Evolutionary conservation across 2,113 vertebrate species (phyloP).

Genomic region (Halichoeres trimaculatus): DNA sequence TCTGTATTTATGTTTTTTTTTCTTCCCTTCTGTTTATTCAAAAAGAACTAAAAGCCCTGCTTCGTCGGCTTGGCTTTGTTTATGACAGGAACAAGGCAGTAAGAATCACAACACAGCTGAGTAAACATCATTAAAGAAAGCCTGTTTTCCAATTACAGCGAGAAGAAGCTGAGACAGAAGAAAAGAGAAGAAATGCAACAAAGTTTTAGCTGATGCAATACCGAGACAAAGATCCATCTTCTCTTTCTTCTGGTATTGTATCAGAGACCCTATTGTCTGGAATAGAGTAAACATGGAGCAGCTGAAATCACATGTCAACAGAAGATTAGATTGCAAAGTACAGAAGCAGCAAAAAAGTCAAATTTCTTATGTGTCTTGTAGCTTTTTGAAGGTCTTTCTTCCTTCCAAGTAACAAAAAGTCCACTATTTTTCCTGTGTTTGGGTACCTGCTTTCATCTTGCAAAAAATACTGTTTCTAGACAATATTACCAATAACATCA

Average conservation of each 20-base stretch:
- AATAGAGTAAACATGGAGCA: slow-evolving; percentile 16
- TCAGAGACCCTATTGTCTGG: not conserved
- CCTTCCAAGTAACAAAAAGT: not conserved
- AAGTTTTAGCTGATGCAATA: slow-evolving; percentile 14
- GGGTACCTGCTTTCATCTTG: not conserved
- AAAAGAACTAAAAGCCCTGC: slow-evolving; percentile 3
- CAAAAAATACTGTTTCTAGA: slow-evolving; percentile 3
- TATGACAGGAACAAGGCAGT: slow-evolving; percentile 12
- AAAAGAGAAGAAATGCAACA: not conserved
- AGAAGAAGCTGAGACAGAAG: not conserved
- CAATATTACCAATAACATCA: slow-evolving; percentile 14
- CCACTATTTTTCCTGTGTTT: not conserved
- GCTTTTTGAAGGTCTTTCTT: not conserved
- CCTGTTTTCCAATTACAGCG: slow-evolving; percentile 17
- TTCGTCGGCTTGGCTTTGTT: slow-evolving; percentile 3
- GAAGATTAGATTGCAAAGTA: slow-evolving; percentile 9
- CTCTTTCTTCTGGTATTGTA: not conserved
- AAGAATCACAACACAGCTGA: slow-evolving; percentile 7
- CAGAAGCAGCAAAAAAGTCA: not conserved
- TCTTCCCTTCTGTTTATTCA: slow-evolving; percentile 6
- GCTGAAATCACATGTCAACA: slow-evolving; percentile 1
- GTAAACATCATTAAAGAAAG: slow-evolving; percentile 33
- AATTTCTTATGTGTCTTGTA: not conserved
- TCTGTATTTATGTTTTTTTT: not conserved
- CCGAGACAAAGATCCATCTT: not conserved